These are phyloP conservation scores for Gymnoscopelus braueri DNA, from an alignment of 2,797 vertebrate genomes.

Conservation along the genomic window DNA sequence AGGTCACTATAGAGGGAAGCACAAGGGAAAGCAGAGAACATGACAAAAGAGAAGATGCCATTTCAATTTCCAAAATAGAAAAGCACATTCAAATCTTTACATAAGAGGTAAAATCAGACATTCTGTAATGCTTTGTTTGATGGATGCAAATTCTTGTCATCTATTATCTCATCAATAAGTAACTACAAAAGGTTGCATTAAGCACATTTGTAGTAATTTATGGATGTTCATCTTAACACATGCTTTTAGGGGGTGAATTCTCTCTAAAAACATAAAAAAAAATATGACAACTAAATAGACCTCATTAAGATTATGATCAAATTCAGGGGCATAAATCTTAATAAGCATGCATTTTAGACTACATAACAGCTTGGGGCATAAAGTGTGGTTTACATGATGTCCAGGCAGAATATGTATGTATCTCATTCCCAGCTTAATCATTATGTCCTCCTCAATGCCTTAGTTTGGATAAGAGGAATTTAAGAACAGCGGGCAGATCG, in stretches of 20 bases:
- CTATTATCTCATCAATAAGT: no score
- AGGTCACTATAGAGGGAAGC: slow-evolving; percentile 99
- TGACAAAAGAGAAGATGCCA: slow-evolving; percentile 81
- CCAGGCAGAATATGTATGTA: slow-evolving; percentile 63
- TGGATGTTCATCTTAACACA: slow-evolving; percentile 15
- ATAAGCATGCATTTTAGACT: slow-evolving; percentile 63
- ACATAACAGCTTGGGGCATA: slow-evolving; percentile 35
- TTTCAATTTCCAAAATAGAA: slow-evolving; percentile 78
- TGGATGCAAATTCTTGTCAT: neutral
- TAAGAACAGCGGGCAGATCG: slow-evolving; percentile 40
- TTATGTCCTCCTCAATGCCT: slow-evolving; percentile 50
- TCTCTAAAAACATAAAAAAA: slow-evolving; percentile 33
- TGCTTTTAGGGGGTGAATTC: slow-evolving; percentile 31
- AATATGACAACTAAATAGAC: slow-evolving; percentile 37
- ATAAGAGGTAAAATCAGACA: slow-evolving; percentile 9
- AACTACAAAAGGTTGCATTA: slow-evolving; percentile 27
- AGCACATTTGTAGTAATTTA: slow-evolving; percentile 13
- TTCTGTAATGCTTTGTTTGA: slow-evolving; percentile 35
- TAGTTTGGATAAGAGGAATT: slow-evolving; percentile 61
- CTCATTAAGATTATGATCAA: slow-evolving; percentile 33
- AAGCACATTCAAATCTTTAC: slow-evolving; percentile 51
- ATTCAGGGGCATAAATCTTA: slow-evolving; percentile 58
- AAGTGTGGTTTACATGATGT: slow-evolving; percentile 64
- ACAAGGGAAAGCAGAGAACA: slow-evolving; percentile 91
- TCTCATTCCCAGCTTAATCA: slow-evolving; percentile 73